phyloP scores from a whole-genome alignment of 1,140 invertebrate genomes.

The Gonatopus flavifemur region DNA sequence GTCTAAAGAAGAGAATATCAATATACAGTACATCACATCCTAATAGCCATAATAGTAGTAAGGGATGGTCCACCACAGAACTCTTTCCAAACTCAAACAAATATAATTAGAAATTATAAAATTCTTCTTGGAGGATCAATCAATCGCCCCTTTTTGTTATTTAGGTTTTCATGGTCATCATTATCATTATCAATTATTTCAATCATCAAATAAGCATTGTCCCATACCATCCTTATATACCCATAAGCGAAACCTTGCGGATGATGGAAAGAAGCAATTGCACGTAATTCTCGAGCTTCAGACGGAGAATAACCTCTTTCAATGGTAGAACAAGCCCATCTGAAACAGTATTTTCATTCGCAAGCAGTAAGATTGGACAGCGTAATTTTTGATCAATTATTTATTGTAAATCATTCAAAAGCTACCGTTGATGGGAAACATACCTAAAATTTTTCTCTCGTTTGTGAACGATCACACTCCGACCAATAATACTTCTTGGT shows the following conservation, averaged over 20 bases:
- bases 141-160: too few relatives aligned
- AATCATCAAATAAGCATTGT: background rate
- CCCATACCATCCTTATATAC: constrained; percentile 79
- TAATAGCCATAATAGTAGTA: too few relatives aligned
- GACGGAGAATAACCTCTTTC: constrained; percentile 83
- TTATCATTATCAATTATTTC: constrained; percentile 4
- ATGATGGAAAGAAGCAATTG: constrained; percentile 90
- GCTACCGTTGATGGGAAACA: background rate
- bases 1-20: constrained; percentile 65
- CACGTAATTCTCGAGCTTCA: constrained; percentile 81
- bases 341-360: constrained; percentile 27
- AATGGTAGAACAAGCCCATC: constrained; percentile 84
- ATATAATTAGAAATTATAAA: constrained; percentile 11
- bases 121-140: too few relatives aligned
- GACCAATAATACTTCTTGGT: constrained; percentile 76
- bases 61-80: too few relatives aligned
- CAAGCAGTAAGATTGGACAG: background rate
- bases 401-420: constrained; percentile 7
- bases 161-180: too few relatives aligned
- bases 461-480: constrained; percentile 86
- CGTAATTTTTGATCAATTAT: background rate
- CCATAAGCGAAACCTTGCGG: constrained; percentile 83
- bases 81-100: background rate
- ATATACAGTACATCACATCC: too few relatives aligned
- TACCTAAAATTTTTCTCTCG: constrained; percentile 63